Evolutionary conservation across 1,140 invertebrate genomes (phyloP), one percentile per base, ranked within the genome.

Genomic region (Acromyrmex heyeri): DNA sequence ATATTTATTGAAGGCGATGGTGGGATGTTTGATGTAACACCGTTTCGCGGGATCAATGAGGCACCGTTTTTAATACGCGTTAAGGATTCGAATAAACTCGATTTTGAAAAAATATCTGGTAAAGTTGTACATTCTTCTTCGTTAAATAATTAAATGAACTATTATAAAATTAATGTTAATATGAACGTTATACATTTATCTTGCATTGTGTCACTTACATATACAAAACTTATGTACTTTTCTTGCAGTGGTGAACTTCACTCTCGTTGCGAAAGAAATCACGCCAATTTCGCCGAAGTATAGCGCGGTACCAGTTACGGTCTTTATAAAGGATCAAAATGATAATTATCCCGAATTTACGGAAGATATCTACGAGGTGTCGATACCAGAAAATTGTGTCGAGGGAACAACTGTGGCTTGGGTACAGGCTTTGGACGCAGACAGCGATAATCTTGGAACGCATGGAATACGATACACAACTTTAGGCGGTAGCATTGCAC

Each of bases 261-360:
- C 97, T 81, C 95, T 99, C 64, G 96, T 98, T 53, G 98, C 98
- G 16, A 97, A 97, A 94, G 98, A 99, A 96, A 96, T 97, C 72
- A 97, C 97, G 83, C 95, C 97, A 87, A 95, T 95, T 87, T 96
- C 96, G 65, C 97, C 97, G 6, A 98, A 98, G 94, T 97, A 97
- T 82, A 98, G 97, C 92, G 95, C 96, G n/a, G 98, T 98, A 0
- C 97, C 97, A 57, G 97, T 99, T 3, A 97, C 97, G 14, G 97
- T 99, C 64, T 96, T 97, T 87, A 97, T 99, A 91, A 96, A 97
- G 86, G 99, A 99, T 95, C 97, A 98, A 93, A 99, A 99, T 93
- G 99, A 99, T 93, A 99, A 99, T 94, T 98, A 98, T 93, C 99
- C 99, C 0, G 97, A 98, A 93, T 99, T 99, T 92, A 97, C 96